Percentiles rank a stretch among this genome's conserved stretches.
Evolutionary conservation across 1,140 invertebrate genomes (phyloP).

Genomic region (Aporrectodea caliginosa): DNA sequence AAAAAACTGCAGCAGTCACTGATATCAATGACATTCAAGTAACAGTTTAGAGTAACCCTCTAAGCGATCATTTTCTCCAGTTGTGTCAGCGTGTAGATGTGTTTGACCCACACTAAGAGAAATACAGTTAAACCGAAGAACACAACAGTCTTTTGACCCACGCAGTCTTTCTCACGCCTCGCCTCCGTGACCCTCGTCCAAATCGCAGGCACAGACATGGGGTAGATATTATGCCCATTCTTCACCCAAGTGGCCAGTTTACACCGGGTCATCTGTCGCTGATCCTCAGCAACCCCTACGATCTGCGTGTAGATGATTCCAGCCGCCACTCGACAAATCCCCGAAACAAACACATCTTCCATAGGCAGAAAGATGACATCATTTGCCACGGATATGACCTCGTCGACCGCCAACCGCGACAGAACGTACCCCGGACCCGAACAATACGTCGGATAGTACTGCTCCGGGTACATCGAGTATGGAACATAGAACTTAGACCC

Average conservation of each 20-base stretch:
- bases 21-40: too few species aligned
- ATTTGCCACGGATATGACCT: slow-evolving; percentile 11
- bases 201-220: neutral
- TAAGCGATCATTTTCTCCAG: too few species aligned
- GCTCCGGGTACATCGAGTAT: slow-evolving; percentile 10
- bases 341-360: slow-evolving; percentile 27
- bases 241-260: slow-evolving; percentile 26
- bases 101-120: neutral
- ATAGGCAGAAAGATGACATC: slow-evolving; percentile 20
- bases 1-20: too few species aligned
- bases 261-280: slow-evolving; percentile 15
- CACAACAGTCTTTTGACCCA: neutral
- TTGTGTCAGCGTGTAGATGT: neutral
- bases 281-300: slow-evolving; percentile 11
- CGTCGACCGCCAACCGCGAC: slow-evolving; percentile 14
- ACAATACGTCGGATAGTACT: slow-evolving; percentile 29
- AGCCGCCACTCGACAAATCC: slow-evolving; percentile 17
- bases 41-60: too few species aligned
- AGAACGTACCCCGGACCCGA: slow-evolving; percentile 26
- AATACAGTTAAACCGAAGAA: neutral
- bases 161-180: neutral
- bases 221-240: slow-evolving; percentile 26
- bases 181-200: slow-evolving; percentile 4
- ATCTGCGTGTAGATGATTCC: slow-evolving; percentile 27
- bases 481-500: slow-evolving; percentile 30